A percentile compares a stretch with the other conserved stretches of the same genome.
Evolutionary conservation across 37 sponge, comb jelly and placozoan species (phyloP).

Genomic region (Chondrilla cf. caribensis): DNA sequence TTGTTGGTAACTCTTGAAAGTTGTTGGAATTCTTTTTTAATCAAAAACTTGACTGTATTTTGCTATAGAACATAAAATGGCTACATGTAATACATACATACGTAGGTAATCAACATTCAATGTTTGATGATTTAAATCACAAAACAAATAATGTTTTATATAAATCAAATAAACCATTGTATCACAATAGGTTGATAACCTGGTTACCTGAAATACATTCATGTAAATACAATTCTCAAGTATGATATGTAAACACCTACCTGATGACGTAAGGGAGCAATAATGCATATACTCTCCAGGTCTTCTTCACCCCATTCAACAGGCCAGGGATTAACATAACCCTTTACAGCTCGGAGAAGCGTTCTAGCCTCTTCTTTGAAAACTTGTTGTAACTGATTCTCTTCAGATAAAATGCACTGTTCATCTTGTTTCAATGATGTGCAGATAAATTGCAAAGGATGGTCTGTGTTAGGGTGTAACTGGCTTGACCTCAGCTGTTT

Average conservation of each 20-base stretch:
- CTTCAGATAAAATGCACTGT: neutral
- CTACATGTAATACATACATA: too few species aligned
- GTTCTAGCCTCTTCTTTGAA: neutral
- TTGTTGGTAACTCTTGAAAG: neutral
- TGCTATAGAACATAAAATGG: constrained; percentile 8
- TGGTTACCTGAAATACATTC: too few species aligned
- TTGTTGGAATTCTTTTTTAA: neutral
- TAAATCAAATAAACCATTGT: too few species aligned
- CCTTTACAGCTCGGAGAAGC: neutral
- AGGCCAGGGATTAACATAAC: neutral
- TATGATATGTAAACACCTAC: too few species aligned
- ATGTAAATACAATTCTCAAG: too few species aligned
- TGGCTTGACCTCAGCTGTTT: neutral
- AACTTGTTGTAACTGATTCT: neutral
- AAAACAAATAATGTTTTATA: too few species aligned
- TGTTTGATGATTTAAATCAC: too few species aligned
- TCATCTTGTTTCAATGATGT: constrained; percentile 1
- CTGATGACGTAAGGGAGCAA: constrained; percentile 1
- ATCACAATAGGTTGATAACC: too few species aligned
- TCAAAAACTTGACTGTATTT: neutral
- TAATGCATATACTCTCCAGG: neutral
- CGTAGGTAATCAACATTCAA: too few species aligned
- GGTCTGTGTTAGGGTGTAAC: constrained; percentile 5
- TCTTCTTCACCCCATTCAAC: constrained; percentile 1
- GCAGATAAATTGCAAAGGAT: constrained; percentile 19